Conservation (phyloP, 1,140 invertebrate genomes). For the Forficula auricularia region DNA sequence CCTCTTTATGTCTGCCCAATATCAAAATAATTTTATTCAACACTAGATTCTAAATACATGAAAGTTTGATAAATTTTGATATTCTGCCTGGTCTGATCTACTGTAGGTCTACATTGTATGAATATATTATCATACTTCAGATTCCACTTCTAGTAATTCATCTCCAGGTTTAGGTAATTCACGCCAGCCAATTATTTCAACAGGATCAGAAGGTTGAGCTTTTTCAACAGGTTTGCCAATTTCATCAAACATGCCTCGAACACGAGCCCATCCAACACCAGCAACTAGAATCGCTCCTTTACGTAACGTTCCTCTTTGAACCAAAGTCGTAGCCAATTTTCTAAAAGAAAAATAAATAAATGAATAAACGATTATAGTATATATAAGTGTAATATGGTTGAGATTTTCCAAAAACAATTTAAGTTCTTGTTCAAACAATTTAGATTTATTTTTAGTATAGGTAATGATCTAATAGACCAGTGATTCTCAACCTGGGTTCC, state of each 20-base stretch:
- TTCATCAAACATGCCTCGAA: slow-evolving; percentile 70
- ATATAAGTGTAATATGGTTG: neutral
- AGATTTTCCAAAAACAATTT: slow-evolving; percentile 5
- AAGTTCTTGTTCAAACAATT: neutral
- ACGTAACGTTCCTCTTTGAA: slow-evolving; percentile 77
- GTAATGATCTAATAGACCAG: no score
- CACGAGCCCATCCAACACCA: slow-evolving; percentile 66
- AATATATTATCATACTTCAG: no score
- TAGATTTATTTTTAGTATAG: slow-evolving; percentile 2
- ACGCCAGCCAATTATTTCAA: slow-evolving; percentile 77
- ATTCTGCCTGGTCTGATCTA: no score
- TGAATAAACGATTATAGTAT: neutral
- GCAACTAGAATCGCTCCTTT: slow-evolving; percentile 68
- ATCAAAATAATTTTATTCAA: no score
- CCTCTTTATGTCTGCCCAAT: no score
- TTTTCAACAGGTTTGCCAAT: slow-evolving; percentile 43
- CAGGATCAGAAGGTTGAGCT: slow-evolving; percentile 64
- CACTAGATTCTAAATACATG: no score
- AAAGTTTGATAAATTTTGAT: no score
- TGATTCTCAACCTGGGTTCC: no score
- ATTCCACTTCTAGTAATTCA: slow-evolving; percentile 61
- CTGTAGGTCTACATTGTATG: no score
- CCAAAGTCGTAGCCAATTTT: slow-evolving; percentile 71
- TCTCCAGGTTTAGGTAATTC: slow-evolving; percentile 76
- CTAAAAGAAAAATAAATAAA: slow-evolving; percentile 27